phyloP scores from a whole-genome alignment of 2,888 invertebrate genomes.

The Ectemnius cavifrons region DNA sequence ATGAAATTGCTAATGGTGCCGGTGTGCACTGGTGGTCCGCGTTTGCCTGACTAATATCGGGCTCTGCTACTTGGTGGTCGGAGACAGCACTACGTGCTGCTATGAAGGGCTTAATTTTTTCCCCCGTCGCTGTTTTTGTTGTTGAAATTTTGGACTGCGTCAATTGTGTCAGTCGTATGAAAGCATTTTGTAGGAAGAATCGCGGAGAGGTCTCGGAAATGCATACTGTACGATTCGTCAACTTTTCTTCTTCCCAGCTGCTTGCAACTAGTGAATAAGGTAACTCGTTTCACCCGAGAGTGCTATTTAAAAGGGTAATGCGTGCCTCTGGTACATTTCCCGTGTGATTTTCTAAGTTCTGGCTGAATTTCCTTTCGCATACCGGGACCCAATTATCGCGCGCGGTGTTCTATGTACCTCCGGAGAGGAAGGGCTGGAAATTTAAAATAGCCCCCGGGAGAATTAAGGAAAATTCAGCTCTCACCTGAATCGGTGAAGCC shows the following conservation, averaged over 20 bases:
- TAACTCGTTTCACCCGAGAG: too few relatives aligned
- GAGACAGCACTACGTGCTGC: constrained; percentile 15
- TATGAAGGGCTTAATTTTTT: constrained; percentile 18
- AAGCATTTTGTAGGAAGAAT: neutral
- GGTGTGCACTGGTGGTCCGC: neutral
- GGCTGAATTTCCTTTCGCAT: neutral
- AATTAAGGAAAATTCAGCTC: constrained; percentile 15
- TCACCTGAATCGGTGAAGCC: constrained; percentile 42
- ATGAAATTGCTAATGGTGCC: neutral
- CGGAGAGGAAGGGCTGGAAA: neutral
- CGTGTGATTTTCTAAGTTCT: neutral
- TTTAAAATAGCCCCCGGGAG: neutral
- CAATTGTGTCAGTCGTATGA: neutral
- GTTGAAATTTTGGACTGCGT: neutral
- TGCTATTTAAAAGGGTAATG: too few relatives aligned
- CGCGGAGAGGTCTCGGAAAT: too few relatives aligned
- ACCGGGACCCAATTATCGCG: constrained; percentile 2
- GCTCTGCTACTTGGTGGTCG: constrained; percentile 19
- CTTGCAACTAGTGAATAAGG: too few relatives aligned
- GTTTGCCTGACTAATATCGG: constrained; percentile 23
- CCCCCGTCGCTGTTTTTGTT: neutral
- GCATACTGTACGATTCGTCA: too few relatives aligned
- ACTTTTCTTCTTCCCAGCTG: too few relatives aligned
- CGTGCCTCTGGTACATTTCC: too few relatives aligned
- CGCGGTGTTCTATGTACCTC: neutral